Evolutionary conservation across 2,888 invertebrate species (phyloP), one percentile per base, ranked within the genome.

Genomic region (Pollenia amentaria): DNA sequence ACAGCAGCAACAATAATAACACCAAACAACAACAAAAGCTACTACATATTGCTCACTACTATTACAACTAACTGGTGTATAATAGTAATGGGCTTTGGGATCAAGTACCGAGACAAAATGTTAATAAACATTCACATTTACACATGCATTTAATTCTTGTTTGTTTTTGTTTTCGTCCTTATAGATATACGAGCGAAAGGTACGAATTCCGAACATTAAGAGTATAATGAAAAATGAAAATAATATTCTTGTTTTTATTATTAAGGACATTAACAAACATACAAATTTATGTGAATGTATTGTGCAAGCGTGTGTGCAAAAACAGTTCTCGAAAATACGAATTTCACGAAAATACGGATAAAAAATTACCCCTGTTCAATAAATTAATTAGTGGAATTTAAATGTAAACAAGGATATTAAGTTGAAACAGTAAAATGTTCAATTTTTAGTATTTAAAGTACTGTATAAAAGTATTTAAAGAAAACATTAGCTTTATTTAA

Each of bases 1-100:
- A 64, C 16, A 51, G 10, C 16, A 46, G 42, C 46, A 42, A 82
- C 18, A 73, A 73, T 14, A 60, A 60, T 44, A 64, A 16, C 42
- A 44, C 67, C 62, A 51, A 67, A 67, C 44, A 79, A 46, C 70
- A 64, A 79, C 53, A 55, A 67, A 46, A 16, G 6, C 16, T 42
- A 72, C 57, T 57, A 51, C n/a, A 53, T 21, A 70, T 9, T 21
- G 46, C 62, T 4, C 4, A 70, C 65, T 42, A 40, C 46, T 64
- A 75, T 55, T 64, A 55, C 69, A 57, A 65, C 51, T 80, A 62
- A 76, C 72, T 83, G 79, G 75, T 76, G 86, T 83, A 76, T 72
- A 72, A 87, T 72, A 77, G 65, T 87, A 87, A 87, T 83, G 83
- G 86, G 79, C 70, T 80, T 53, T 76, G 83, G 83, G 86, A 87